Base-by-base conservation (phyloP, 2,888 invertebrate genomes). In the Bombylius discolor region DNA sequence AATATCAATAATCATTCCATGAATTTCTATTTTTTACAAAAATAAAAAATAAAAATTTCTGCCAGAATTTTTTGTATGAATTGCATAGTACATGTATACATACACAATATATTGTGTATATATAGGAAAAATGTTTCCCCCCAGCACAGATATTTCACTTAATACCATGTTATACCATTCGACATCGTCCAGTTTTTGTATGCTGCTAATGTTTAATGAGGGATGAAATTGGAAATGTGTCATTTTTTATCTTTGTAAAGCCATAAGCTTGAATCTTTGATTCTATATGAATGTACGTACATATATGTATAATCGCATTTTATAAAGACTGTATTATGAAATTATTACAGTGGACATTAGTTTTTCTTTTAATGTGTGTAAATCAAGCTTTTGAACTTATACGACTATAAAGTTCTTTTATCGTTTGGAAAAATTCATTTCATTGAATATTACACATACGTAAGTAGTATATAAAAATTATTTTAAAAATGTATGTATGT, bases 171-270 rank as follows among this genome's bases (percentile, higher is more conserved):
- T 42, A 11, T 42, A 11, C 4, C 39, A 42, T 42, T 42, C 39
- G 11, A 1, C 11, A 42, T 11, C 39, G 39, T 42, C 11, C 39
- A 42, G 39, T 42, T 42, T 42, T 42, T 23, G 23, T 23, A 23
- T 3, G 23, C 23, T 23, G 23, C 23, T 23, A 11, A 11, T 56
- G 55, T 56, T 51, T 52, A 56, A 56, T 56, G 55, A 56, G 52
- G 55, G 55, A 56, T 56, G 55, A 56, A 56, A 56, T 56, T 56
- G 55, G 49, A 52, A 56, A 56, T 56, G 51, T 56, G 42, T 56
- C 46, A 50, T 55, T 51, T 55, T 50, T 49, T 46, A 55, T 50
- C 50, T 42, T 11, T 42, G 4, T 8, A 5, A 42, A 42, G 39
- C 39, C 12, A 42, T 11, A 11, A 42, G 12, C 8, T 11, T 42